A percentile compares a stretch with the other conserved stretches of the same genome.
Conservation (phyloP, 2,888 invertebrate species). For the Chaitophorus viminalis region DNA sequence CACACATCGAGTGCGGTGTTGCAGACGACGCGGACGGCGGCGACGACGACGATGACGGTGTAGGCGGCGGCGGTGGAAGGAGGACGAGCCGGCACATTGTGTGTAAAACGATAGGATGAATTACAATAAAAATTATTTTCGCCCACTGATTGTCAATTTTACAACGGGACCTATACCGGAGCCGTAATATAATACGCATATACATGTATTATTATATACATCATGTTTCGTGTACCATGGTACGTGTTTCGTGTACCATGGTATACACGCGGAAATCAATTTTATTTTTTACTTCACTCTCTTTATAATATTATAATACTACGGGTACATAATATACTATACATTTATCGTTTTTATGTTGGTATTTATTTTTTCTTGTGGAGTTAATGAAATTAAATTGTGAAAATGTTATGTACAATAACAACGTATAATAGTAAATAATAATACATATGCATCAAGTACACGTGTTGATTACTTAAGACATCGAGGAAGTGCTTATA, state of each 20-base stretch:
- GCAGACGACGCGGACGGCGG: no score
- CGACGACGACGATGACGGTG: neutral
- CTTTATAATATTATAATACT: no score
- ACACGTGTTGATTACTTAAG: neutral
- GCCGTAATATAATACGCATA: neutral
- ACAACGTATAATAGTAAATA: neutral
- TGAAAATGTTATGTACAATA: neutral
- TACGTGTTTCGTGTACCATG: neutral
- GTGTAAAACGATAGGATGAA: constrained; percentile 42
- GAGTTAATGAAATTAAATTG: neutral
- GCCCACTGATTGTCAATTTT: constrained; percentile 25
- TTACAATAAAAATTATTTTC: constrained; percentile 41
- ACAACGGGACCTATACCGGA: constrained; percentile 6
- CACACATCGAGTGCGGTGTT: neutral
- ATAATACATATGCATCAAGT: neutral
- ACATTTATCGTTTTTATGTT: neutral
- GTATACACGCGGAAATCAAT: neutral
- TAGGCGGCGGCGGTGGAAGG: neutral
- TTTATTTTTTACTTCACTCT: neutral
- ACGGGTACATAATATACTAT: neutral
- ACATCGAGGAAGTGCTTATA: constrained; percentile 5
- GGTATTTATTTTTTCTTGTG: neutral
- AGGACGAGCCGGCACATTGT: constrained; percentile 30
- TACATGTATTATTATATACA: neutral
- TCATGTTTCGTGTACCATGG: neutral